Base-by-base conservation (phyloP, 2,888 invertebrate species). In the Hirtodrosophila cameraria region DNA sequence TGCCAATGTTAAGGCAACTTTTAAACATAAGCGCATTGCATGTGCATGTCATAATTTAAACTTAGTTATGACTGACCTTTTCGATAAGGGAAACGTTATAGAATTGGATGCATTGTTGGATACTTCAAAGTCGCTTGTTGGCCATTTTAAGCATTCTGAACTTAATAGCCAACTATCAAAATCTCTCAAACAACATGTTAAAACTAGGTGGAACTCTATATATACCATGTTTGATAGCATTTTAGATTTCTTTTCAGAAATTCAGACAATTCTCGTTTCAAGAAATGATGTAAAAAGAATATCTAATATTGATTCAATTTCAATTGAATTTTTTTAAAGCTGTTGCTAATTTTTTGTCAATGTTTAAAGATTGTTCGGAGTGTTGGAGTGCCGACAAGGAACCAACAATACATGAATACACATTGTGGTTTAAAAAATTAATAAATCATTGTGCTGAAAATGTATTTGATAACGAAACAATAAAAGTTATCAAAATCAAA, bases 371-470 rank as follows among this genome's bases (percentile, higher is more conserved):
- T 11, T 39, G 38, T 23, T 23, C 25, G 6, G 38, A 39, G 12
- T 12, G 23, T 11, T 39, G 11, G 38, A 39, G 38, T 39, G 18
- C 38, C 23, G 23, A 39, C n/a, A 39, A 25, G 12, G 38, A 39
- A 20, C 38, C 18, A 6, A 28, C 28, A 6, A 28, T 28, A 9
- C 28, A 28, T 28, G n/a, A 9, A 9, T 28, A 28, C 8, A 2
- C 28, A 28, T 8, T 28, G n/a, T 28, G 28, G 28, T 28, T 6
- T 28, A n/a, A 28, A 28, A 28, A 28, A 28, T 28, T 28, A 28
- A 3, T 28, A 3, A 23, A 23, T 23, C 23, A 23, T 23, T 23
- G 23, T 4, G 6, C 23, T n/a, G n/a, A 23, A 6, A 23, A 23
- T 23, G 23, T 23, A 6, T 3, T 23, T 23, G 23, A 23, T 4